phyloP scores from a whole-genome alignment of 2,888 invertebrate species.

The Leptinotarsa tumamoca region DNA sequence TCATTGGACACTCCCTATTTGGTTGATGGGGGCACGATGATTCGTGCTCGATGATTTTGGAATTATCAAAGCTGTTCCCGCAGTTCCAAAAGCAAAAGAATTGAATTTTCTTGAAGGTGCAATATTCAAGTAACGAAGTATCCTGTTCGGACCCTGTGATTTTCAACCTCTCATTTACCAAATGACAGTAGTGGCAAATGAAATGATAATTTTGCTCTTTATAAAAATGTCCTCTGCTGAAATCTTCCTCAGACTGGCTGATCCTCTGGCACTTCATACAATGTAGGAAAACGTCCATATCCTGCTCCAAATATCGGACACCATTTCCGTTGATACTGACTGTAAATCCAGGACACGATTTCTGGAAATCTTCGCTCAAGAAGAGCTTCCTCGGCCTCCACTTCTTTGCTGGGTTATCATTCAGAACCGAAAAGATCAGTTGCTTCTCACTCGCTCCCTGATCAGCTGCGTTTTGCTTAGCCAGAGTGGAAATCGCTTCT shows the following conservation, averaged over 20 bases:
- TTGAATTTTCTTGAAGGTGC: background rate
- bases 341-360: background rate
- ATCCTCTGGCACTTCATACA: background rate
- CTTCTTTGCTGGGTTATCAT: background rate
- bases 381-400: background rate
- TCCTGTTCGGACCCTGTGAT: background rate
- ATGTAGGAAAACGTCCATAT: background rate
- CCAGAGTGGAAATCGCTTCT: background rate
- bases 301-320: background rate
- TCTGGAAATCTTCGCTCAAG: background rate
- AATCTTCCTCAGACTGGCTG: background rate
- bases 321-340: background rate
- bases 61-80: background rate
- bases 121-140: background rate
- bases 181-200: constrained; percentile 2
- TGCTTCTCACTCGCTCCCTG: background rate
- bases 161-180: background rate
- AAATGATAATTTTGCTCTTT: background rate
- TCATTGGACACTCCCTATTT: background rate
- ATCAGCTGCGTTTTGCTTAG: background rate
- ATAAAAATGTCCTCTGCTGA: background rate
- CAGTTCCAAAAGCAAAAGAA: background rate
- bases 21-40: background rate
- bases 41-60: background rate
- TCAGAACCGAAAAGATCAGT: background rate